Evolutionary conservation across 2,797 vertebrate genomes (phyloP), one percentile per base, ranked within the genome.

Genomic region (Crenichthys baileyi): DNA sequence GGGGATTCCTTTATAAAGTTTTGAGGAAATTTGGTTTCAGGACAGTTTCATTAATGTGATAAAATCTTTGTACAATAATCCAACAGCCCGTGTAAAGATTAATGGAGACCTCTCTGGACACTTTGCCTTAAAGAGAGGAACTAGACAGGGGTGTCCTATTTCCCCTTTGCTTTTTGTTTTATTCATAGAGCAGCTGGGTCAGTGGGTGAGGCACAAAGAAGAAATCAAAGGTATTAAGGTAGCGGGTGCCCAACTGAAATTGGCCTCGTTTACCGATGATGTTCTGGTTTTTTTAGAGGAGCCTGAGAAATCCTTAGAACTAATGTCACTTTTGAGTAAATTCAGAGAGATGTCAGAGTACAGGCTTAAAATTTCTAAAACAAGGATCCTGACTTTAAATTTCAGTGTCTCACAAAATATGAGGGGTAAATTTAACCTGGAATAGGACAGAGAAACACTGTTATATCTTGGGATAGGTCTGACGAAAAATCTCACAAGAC

Each of bases 201-300:
- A 78, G 41, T 20, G 48, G 4, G 60, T 78, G 53, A 20, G 1
- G 39, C 7, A 31, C 4, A 67, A 12, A 16, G 7, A 72, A 8
- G n/a, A 0, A 8, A 12, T 80, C 7, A 81, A 48, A 50, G 79
- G 46, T 0, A 55, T 70, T 24, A 29, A 0, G 0, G 0, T 63
- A 2, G n/a, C 6, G 0, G 63, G 9, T 1, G 1, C 12, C 0
- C 31, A 81, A 53, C 73, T 77, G 41, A 80, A 75, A 5, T 48
- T 71, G 0, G 39, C 71, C 5, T 15, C 75, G 36, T 88, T 81
- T 63, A 72, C 72, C 0, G 81, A 83, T 75, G 80, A 85, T 53
- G 20, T 80, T 7, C 8, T 75, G 12, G 22, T 82, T 4, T 78
- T 61, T 24, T 13, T 80, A n/a, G 31, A 4, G 7, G 26, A 88